phyloP scores from a whole-genome alignment of 1,140 invertebrate species.

The Drosophila gunungcola region DNA sequence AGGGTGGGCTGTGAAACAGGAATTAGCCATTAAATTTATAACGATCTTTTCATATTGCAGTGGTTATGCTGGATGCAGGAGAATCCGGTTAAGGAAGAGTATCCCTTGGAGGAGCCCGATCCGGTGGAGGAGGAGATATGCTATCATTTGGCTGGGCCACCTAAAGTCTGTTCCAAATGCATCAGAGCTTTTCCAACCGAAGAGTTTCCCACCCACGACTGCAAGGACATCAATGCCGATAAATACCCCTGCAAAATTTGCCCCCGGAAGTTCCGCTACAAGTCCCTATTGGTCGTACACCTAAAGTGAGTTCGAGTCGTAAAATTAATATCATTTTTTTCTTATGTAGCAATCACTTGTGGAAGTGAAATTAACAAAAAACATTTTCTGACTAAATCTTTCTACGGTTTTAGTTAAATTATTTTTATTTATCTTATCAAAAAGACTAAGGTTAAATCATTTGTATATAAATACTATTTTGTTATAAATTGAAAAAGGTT shows the following conservation, averaged over 20 bases:
- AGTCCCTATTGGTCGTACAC: background rate
- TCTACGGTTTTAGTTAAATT: no score
- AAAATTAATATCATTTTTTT: no score
- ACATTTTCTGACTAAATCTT: no score
- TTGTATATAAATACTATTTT: no score
- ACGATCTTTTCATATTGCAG: background rate
- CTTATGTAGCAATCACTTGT: no score
- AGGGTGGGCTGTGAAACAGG: background rate
- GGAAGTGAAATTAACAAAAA: no score
- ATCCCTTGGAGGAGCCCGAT: background rate
- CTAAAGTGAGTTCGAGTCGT: background rate
- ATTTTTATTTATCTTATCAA: no score
- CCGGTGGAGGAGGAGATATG: background rate
- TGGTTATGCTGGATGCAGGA: background rate
- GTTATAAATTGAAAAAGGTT: no score
- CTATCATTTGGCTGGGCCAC: background rate
- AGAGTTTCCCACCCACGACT: background rate
- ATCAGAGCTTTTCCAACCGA: background rate
- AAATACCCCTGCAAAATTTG: background rate
- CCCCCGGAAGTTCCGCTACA: conserved; percentile 2
- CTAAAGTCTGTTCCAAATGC: conserved; percentile 2
- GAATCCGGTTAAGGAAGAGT: background rate
- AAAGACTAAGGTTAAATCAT: no score
- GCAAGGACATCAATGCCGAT: background rate
- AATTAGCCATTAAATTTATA: background rate